Conservation (phyloP, 2,797 vertebrate genomes). For the Lindbergichthys nudifrons region DNA sequence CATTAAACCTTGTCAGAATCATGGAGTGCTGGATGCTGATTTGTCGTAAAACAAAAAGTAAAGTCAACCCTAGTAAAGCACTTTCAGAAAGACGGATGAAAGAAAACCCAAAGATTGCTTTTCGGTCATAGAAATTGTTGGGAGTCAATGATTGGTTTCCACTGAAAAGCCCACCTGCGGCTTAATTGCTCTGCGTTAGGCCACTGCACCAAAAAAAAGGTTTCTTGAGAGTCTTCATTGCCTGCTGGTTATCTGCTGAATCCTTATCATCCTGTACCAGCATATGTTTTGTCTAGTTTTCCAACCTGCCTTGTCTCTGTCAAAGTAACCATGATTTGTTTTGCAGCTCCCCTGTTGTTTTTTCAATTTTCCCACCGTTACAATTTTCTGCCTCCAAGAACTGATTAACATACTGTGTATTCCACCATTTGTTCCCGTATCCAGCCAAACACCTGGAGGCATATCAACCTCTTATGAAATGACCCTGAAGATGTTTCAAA, state of each 20-base stretch:
- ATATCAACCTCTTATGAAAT: too few species aligned
- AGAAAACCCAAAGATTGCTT: not conserved
- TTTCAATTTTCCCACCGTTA: not conserved
- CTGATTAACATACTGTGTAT: constrained; percentile 1
- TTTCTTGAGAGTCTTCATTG: not conserved
- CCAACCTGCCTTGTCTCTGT: not conserved
- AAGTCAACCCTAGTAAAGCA: not conserved
- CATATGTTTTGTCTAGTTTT: too few species aligned
- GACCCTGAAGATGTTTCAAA: not conserved
- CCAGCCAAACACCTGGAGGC: not conserved
- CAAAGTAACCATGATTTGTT: not conserved
- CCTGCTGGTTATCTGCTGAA: not conserved
- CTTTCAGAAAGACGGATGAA: not conserved
- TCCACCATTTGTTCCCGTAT: not conserved
- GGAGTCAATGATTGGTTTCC: too few species aligned
- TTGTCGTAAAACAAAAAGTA: not conserved
- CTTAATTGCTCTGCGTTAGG: not conserved
- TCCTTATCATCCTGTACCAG: too few species aligned
- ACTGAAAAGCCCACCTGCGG: too few species aligned
- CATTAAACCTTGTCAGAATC: too few species aligned
- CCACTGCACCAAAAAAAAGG: not conserved
- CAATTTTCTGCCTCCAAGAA: not conserved
- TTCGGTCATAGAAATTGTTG: not conserved
- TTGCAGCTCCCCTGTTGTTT: not conserved
- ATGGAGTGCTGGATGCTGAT: not conserved